phyloP scores from a whole-genome alignment of 1,140 invertebrate genomes.

The Nixonia krombeini region DNA sequence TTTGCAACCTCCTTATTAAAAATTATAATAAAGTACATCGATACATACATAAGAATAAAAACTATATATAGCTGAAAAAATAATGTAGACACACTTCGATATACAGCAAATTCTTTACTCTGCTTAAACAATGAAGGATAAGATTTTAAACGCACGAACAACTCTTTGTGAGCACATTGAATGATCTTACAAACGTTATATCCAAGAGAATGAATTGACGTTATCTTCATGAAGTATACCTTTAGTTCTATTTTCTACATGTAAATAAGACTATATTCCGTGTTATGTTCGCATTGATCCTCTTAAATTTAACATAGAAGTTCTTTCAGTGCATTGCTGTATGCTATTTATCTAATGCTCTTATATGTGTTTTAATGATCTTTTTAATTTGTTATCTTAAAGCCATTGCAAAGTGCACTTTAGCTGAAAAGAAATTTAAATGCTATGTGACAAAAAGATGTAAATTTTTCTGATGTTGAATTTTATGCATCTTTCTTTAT shows the following conservation, averaged over 20 bases:
- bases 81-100: conserved; percentile 49
- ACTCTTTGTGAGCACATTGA: conserved; percentile 50
- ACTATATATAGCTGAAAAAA: conserved; percentile 41
- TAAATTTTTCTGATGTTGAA: too few relatives aligned
- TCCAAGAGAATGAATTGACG: conserved; percentile 53
- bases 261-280: conserved; percentile 49
- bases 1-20: conserved; percentile 27
- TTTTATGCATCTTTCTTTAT: too few relatives aligned
- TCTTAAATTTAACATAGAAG: conserved; percentile 54
- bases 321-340: too few relatives aligned
- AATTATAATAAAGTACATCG: conserved; percentile 36
- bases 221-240: conserved; percentile 49
- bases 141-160: conserved; percentile 45
- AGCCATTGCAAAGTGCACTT: too few relatives aligned
- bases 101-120: conserved; percentile 22
- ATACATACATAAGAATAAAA: conserved; percentile 38
- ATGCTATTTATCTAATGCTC: too few relatives aligned
- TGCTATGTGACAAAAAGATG: too few relatives aligned
- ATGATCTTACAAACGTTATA: conserved; percentile 47
- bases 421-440: too few relatives aligned
- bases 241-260: conserved; percentile 51
- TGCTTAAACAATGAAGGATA: conserved; percentile 16
- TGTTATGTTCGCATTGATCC: conserved; percentile 44
- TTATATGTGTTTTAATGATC: too few relatives aligned
- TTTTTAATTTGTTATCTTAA: too few relatives aligned